Percentiles rank a stretch among this genome's conserved stretches.
Conservation (phyloP, 1,140 invertebrate species). For the Penaeus vannamei region DNA sequence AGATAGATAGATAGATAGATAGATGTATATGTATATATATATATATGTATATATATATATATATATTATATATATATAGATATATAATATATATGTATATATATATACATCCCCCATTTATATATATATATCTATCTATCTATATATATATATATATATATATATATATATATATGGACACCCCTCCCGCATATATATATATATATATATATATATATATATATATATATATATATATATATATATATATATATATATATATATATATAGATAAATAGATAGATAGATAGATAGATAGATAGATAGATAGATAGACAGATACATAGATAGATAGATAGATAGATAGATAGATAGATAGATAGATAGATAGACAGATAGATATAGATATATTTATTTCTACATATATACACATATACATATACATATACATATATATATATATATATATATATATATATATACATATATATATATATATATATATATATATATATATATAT, state of each 20-base stretch:
- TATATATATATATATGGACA: too few species aligned
- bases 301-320: neutral
- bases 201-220: too few species aligned
- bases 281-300: constrained; percentile 19
- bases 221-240: too few species aligned
- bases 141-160: too few species aligned
- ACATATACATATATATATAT: neutral
- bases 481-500: constrained; percentile 13
- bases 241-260: too few species aligned
- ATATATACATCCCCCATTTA: too few species aligned
- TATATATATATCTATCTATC: too few species aligned
- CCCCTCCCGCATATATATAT: too few species aligned
- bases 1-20: neutral
- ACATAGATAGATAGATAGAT: constrained; percentile 35
- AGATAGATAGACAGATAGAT: neutral
- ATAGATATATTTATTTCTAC: neutral
- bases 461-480: neutral
- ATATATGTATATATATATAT: neutral
- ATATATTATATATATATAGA: neutral
- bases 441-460: neutral
- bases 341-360: neutral
- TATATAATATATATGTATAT: too few species aligned
- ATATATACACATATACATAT: neutral
- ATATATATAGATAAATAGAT: too few species aligned
- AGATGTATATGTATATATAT: neutral